Percentiles rank a stretch among this genome's conserved stretches.
Evolutionary conservation across 2,113 vertebrate species (phyloP).

Genomic region (Scopus umbretta): DNA sequence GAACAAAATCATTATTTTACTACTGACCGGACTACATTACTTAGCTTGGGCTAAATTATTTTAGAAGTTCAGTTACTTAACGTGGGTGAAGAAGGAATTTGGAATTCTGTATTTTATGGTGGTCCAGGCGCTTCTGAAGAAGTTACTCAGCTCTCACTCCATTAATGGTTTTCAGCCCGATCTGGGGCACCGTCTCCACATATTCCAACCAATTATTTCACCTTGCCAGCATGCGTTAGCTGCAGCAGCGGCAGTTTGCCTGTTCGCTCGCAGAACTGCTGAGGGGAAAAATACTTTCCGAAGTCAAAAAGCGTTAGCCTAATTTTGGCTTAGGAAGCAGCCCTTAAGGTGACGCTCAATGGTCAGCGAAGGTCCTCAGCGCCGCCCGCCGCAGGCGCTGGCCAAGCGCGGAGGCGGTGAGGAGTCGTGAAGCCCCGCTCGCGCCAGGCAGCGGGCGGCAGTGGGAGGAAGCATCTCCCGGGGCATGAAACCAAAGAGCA

Average conservation of each 20-base stretch:
- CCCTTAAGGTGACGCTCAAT: not conserved
- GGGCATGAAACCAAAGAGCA: not conserved
- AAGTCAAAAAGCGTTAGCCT: not conserved
- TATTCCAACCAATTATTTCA: not conserved
- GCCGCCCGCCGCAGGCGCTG: too few species aligned
- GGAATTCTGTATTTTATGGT: not conserved
- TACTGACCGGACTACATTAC: too few species aligned
- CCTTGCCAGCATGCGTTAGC: not conserved
- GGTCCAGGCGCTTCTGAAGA: not conserved
- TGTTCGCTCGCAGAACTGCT: not conserved
- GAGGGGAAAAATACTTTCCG: not conserved
- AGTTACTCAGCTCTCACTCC: not conserved
- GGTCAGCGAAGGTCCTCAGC: not conserved
- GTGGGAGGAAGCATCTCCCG: not conserved
- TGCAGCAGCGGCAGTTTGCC: not conserved
- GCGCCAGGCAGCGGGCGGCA: not conserved
- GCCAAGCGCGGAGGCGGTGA: not conserved
- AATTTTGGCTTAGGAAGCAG: not conserved
- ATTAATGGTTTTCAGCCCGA: not conserved
- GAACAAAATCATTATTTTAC: not conserved
- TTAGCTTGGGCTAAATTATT: not conserved
- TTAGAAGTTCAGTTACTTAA: not conserved
- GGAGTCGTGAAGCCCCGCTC: fast-evolving
- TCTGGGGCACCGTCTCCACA: not conserved
- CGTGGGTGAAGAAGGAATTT: not conserved